These are phyloP conservation scores for Drosophila paramelanica DNA, from an alignment of 2,888 invertebrate genomes.

Conservation along the genomic window DNA sequence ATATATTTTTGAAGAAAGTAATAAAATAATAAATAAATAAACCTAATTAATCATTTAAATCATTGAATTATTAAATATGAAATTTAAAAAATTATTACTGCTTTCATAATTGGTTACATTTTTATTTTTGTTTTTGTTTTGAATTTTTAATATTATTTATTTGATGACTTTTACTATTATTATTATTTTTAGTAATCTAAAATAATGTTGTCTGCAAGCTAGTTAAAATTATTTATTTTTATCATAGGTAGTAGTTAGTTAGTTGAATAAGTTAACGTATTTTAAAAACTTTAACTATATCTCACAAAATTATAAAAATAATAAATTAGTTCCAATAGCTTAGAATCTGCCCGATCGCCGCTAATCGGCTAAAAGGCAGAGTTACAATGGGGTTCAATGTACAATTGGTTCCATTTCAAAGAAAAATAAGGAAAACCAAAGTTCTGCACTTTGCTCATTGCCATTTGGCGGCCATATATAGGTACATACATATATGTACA, in stretches of 20 bases:
- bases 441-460: conserved; percentile 7
- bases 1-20: too few relatives aligned
- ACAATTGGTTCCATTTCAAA: conserved; percentile 1
- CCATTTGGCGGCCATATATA: not conserved
- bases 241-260: too few relatives aligned
- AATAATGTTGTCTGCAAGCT: not conserved
- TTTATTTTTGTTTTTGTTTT: not conserved
- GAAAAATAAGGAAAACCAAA: not conserved
- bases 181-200: too few relatives aligned
- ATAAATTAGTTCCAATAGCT: not conserved
- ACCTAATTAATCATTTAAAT: not conserved
- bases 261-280: too few relatives aligned
- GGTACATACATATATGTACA: conserved; percentile 5
- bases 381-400: not conserved
- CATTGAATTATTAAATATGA: not conserved
- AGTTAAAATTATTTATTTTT: not conserved
- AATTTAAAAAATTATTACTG: too few relatives aligned
- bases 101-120: too few relatives aligned
- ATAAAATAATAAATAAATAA: not conserved
- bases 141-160: too few relatives aligned
- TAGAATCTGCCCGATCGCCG: not conserved
- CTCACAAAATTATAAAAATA: not conserved
- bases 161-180: too few relatives aligned
- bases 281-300: not conserved
- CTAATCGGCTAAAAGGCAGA: not conserved